phyloP scores from a whole-genome alignment of 2,113 vertebrate species.

The Cochlearius cochlearius region DNA sequence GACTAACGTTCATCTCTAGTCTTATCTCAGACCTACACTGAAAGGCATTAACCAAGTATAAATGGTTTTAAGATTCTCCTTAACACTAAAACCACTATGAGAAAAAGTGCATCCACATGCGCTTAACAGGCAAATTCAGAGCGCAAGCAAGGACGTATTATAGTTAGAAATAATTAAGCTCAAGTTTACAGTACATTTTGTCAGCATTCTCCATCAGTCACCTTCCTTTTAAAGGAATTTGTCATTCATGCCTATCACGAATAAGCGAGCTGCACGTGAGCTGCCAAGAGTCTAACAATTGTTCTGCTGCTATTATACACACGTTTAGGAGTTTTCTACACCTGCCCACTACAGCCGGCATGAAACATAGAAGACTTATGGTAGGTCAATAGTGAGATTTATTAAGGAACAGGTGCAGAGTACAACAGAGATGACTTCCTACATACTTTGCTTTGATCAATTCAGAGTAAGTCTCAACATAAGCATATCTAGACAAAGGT shows the following conservation, averaged over 20 bases:
- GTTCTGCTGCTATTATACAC: background rate
- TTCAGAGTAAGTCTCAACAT: background rate
- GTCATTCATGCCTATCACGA: accelerated
- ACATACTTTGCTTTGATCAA: background rate
- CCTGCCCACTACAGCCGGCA: background rate
- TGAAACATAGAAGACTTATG: background rate
- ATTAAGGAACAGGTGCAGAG: background rate
- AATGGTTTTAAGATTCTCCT: background rate
- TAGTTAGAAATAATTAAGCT: background rate
- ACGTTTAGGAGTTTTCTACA: background rate
- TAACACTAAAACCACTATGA: background rate
- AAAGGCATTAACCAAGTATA: background rate
- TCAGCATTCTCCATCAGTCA: background rate
- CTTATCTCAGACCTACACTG: background rate
- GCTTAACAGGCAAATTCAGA: background rate
- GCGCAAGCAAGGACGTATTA: background rate
- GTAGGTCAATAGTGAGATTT: background rate
- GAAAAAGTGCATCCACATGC: background rate
- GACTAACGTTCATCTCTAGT: background rate
- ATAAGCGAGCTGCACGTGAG: background rate
- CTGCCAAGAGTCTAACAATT: background rate
- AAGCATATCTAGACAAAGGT: background rate
- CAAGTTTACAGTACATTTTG: background rate
- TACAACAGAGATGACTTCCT: background rate
- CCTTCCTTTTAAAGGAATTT: background rate